phyloP scores from a whole-genome alignment of 2,888 invertebrate species.

The Stenodera caucasica region DNA sequence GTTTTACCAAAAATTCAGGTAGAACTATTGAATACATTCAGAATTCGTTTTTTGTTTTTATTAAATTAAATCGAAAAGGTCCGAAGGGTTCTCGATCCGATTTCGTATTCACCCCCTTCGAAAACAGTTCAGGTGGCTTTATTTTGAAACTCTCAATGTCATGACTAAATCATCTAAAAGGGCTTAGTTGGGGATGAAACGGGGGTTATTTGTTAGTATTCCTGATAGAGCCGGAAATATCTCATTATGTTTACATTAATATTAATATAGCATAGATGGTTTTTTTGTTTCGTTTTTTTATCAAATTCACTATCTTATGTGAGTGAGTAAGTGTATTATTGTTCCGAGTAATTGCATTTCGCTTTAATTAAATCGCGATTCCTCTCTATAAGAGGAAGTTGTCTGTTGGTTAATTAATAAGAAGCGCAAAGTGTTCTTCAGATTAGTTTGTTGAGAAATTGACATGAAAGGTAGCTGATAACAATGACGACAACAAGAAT shows the following conservation, averaged over 20 bases:
- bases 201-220: conserved; percentile 25
- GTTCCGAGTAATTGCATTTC: conserved; percentile 16
- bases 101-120: conserved; percentile 5
- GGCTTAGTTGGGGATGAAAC: conserved; percentile 21
- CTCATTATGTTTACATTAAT: conserved; percentile 16
- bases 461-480: not conserved
- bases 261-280: too few relatives aligned
- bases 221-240: conserved; percentile 22
- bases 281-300: too few relatives aligned
- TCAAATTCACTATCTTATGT: too few relatives aligned
- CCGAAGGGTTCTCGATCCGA: not conserved
- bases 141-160: conserved; percentile 16
- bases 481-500: conserved; percentile 4
- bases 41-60: not conserved
- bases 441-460: conserved; percentile 23
- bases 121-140: conserved; percentile 7
- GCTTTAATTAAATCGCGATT: conserved; percentile 25
- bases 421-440: conserved; percentile 25
- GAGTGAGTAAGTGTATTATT: conserved; percentile 13
- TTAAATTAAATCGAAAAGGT: conserved; percentile 10
- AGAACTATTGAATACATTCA: too few relatives aligned
- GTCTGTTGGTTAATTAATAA: conserved; percentile 28
- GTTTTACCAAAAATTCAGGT: not conserved
- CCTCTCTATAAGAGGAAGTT: conserved; percentile 18
- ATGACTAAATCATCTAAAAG: conserved; percentile 23